A percentile compares a stretch with the other conserved stretches of the same genome.
Conservation (phyloP, 2,888 invertebrate genomes). For the Tenthredo livida region DNA sequence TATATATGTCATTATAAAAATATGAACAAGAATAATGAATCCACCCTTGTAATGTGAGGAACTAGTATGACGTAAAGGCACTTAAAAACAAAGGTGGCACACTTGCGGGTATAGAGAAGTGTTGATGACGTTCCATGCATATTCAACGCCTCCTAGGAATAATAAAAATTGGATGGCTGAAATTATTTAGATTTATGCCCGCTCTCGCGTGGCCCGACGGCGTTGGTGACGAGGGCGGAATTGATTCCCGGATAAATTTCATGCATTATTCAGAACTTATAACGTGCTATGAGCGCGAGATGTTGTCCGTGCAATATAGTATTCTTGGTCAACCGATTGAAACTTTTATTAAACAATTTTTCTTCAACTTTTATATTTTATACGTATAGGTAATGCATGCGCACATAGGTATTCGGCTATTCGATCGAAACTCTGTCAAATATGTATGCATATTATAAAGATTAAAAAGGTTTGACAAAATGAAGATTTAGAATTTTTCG, state of each 20-base stretch:
- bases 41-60: neutral
- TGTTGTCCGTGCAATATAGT: slow-evolving; percentile 27
- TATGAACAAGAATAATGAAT: neutral
- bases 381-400: neutral
- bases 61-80: slow-evolving; percentile 23
- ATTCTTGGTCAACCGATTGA: slow-evolving; percentile 38
- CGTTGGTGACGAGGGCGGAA: slow-evolving; percentile 72
- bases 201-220: slow-evolving; percentile 72
- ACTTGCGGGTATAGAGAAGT: slow-evolving; percentile 45
- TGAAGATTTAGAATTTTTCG: neutral
- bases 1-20: slow-evolving; percentile 2
- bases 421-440: neutral
- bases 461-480: neutral
- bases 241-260: slow-evolving; percentile 76
- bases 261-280: slow-evolving; percentile 74
- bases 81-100: slow-evolving; percentile 22
- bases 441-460: neutral
- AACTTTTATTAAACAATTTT: neutral
- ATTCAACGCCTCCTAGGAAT: slow-evolving; percentile 69
- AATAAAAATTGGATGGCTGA: slow-evolving; percentile 73
- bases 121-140: slow-evolving; percentile 66
- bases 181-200: slow-evolving; percentile 77
- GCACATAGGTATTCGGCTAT: too few species aligned
- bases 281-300: slow-evolving; percentile 44
- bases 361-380: neutral